phyloP scores from a whole-genome alignment of 2,797 vertebrate species.

The Ambastaia sidthimunki region DNA sequence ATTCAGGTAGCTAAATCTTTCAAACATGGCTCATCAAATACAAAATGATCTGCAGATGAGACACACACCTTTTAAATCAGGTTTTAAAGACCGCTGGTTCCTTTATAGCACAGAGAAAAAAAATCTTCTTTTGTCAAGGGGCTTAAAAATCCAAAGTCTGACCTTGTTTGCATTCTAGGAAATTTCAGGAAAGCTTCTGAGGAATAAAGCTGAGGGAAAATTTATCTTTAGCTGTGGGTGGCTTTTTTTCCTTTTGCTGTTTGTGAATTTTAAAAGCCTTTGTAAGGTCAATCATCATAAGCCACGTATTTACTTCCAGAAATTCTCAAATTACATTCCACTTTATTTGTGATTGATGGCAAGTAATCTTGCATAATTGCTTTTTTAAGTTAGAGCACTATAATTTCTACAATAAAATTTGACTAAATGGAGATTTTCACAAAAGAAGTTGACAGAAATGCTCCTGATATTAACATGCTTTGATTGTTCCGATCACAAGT shows the following conservation, averaged over 20 bases:
- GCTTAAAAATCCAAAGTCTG: slow-evolving; percentile 34
- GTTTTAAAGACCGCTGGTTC: slow-evolving; percentile 48
- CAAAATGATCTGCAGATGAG: slow-evolving; percentile 59
- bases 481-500: too few relatives aligned
- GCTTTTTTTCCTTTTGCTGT: not conserved
- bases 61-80: slow-evolving; percentile 61
- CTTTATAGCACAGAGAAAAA: slow-evolving; percentile 39
- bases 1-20: slow-evolving; percentile 60
- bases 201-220: slow-evolving; percentile 6
- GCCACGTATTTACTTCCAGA: not conserved
- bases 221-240: not conserved
- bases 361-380: slow-evolving; percentile 46
- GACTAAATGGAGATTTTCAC: slow-evolving; percentile 29
- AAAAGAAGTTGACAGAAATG: slow-evolving; percentile 19
- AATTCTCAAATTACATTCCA: slow-evolving; percentile 19
- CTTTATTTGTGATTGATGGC: slow-evolving; percentile 9
- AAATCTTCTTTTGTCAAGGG: slow-evolving; percentile 47
- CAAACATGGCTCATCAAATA: slow-evolving; percentile 54
- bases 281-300: slow-evolving; percentile 45
- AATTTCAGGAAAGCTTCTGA: slow-evolving; percentile 32
- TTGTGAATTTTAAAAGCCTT: slow-evolving; percentile 1
- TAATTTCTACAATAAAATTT: slow-evolving; percentile 37
- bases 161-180: slow-evolving; percentile 28
- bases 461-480: too few relatives aligned
- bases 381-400: slow-evolving; percentile 23